Base-by-base conservation (phyloP, 2,113 vertebrate genomes). In the Gymnorhina tibicen region DNA sequence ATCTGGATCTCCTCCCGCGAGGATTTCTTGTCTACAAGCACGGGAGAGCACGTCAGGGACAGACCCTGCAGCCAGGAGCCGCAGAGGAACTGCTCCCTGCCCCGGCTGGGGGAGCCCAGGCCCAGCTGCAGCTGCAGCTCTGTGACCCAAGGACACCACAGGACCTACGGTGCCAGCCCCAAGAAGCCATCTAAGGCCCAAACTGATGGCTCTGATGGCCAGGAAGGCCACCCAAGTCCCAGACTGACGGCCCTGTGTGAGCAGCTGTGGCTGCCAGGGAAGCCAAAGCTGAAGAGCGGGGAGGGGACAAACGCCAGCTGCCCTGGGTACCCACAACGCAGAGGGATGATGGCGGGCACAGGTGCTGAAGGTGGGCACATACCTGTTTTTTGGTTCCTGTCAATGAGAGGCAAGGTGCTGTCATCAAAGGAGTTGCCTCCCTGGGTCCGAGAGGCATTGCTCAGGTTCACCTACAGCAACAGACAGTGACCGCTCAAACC, bases 1-100 rank as follows among this genome's bases (percentile, higher is more conserved):
- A 99, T 98, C 86, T 99, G 99, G 97, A 99, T 99, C 98, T 99
- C 99, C 86, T 99, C 99, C 96, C 98, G 98, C 69, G 98, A 99
- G 77, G 98, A 96, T 98, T 95, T 98, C 98, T 92, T 98, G 85
- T 99, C 99, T 99, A 87, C 10, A 84, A 19, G 97, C 62, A 94
- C 46, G 5, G 94, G 73, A 97, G 81, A 95, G 74, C 49, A 95
- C 72, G 27, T 98, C 77, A 97, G 93, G 90, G 72, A 63, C 18
- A 52, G 79, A 15, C 32, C 63, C 50, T 30, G 32, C 50, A 70
- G 50, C 73, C 69, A 20, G 0, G 1, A 49, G 80, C 78, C 1
- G 4, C 46, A 59, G 28, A 35, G 11, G 24, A 73, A 28, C 28
- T 32, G 15, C n/a, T 52, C 23, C 78, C 47, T 37, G 3, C 17